Conservation (phyloP, 2,888 invertebrate species). For the Acanthopleura granulata region DNA sequence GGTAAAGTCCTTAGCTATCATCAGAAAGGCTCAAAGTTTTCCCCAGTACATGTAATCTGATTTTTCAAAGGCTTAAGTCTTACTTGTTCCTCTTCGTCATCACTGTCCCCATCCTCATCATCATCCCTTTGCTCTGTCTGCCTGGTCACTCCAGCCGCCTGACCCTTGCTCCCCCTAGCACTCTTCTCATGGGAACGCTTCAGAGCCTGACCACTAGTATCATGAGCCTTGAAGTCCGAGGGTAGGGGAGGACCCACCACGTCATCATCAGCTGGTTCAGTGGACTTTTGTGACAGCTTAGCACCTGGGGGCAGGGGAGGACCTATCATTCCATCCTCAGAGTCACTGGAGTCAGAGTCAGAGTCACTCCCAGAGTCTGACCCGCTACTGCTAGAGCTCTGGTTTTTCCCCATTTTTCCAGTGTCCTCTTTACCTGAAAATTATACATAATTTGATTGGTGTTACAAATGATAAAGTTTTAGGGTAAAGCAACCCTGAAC, state of each 20-base stretch:
- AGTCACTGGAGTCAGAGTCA: constrained; percentile 16
- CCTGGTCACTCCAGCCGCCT: constrained; percentile 40
- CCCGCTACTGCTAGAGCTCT: background rate
- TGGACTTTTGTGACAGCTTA: background rate
- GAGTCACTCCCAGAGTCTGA: background rate
- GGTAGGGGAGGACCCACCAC: constrained; percentile 51
- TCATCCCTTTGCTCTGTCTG: constrained; percentile 16
- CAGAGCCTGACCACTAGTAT: too few relatives aligned
- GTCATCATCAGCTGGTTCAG: constrained; percentile 60
- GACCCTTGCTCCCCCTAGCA: constrained; percentile 33
- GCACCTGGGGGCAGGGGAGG: constrained; percentile 26
- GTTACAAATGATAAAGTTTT: too few relatives aligned
- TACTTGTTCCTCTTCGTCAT: constrained; percentile 43
- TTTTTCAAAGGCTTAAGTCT: background rate
- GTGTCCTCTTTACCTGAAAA: too few relatives aligned
- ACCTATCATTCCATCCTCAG: constrained; percentile 33
- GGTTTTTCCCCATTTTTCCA: too few relatives aligned
- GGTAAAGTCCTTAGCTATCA: too few relatives aligned
- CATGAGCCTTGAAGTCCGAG: constrained; percentile 27
- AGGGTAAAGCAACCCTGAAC: too few relatives aligned
- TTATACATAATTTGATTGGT: too few relatives aligned
- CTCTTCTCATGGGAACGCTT: background rate
- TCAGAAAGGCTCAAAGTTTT: too few relatives aligned
- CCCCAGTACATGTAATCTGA: background rate
- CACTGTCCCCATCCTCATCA: constrained; percentile 43